phyloP scores from a whole-genome alignment of 2,888 invertebrate species.

The Lasioglossum malachurum region DNA sequence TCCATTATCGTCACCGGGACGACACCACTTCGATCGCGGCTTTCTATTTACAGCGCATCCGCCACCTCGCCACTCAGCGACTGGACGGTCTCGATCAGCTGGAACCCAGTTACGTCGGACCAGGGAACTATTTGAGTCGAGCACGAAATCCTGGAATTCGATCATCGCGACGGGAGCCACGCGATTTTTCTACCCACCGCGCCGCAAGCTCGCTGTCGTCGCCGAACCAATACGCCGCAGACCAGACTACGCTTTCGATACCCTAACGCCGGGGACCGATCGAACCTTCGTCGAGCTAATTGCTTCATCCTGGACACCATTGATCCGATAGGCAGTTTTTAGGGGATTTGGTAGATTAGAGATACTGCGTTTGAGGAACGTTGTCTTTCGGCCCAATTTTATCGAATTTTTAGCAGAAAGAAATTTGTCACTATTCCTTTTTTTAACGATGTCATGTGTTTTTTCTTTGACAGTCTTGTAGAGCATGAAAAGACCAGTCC shows the following conservation, averaged over 20 bases:
- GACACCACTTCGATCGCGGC: constrained; percentile 45
- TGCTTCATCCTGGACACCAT: background rate
- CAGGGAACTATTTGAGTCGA: constrained; percentile 51
- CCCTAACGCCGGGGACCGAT: no score
- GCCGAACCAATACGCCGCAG: no score
- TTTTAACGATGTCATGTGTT: no score
- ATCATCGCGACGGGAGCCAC: constrained; percentile 20
- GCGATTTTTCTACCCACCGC: background rate
- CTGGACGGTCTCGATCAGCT: constrained; percentile 46
- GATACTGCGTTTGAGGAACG: no score
- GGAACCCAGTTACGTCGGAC: constrained; percentile 43
- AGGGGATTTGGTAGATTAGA: no score
- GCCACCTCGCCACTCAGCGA: constrained; percentile 1
- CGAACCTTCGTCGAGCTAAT: background rate
- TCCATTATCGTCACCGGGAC: constrained; percentile 59
- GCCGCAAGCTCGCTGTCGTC: background rate
- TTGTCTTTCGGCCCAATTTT: no score
- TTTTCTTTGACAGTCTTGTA: no score
- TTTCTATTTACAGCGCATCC: constrained; percentile 55
- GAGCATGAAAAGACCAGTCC: no score
- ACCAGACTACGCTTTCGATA: background rate
- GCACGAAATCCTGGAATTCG: constrained; percentile 21
- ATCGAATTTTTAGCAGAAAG: no score
- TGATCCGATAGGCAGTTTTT: background rate
- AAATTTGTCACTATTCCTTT: no score